A percentile compares a stretch with the other conserved stretches of the same genome.
phyloP scores from a whole-genome alignment of 2,113 vertebrate species.

The Psilopsiagon aurifrons region DNA sequence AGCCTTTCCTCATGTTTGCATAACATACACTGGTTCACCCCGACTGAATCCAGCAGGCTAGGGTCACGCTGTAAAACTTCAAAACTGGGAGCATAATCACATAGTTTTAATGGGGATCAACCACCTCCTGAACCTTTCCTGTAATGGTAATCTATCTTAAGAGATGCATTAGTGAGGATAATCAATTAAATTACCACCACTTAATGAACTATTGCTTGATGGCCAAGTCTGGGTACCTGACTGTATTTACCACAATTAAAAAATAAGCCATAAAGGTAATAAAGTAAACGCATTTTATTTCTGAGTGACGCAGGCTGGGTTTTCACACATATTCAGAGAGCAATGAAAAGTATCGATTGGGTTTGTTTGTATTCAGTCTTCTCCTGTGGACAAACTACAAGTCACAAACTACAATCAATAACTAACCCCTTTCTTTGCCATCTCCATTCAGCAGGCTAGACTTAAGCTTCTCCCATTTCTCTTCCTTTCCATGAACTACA shows the following conservation, averaged over 20 bases:
- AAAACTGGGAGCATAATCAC: not conserved
- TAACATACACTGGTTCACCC: fast-evolving
- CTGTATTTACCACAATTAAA: not conserved
- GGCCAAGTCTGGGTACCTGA: not conserved
- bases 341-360: not conserved
- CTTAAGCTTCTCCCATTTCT: not conserved
- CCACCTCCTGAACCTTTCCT: not conserved
- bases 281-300: not conserved
- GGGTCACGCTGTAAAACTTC: not conserved
- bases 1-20: not conserved
- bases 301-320: not conserved
- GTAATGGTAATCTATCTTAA: not conserved
- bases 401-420: not conserved
- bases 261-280: not conserved
- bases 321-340: not conserved
- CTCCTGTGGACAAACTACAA: not conserved
- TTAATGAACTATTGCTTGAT: not conserved
- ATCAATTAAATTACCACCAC: slow-evolving; percentile 30
- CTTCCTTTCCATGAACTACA: not conserved
- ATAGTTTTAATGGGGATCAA: not conserved
- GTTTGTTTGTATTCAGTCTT: not conserved
- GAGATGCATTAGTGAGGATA: slow-evolving; percentile 25
- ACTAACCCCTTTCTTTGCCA: not conserved
- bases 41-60: not conserved
- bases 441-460: not conserved